phyloP scores from a whole-genome alignment of 1,140 invertebrate species.

The silkworm (Bombyx mori) region ASM3026992v2 NC_085110.1:4444501-4445000 shows the following conservation, averaged over 20 bases:
- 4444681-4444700: constrained; percentile 67
- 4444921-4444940: constrained; percentile 67
- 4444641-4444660: constrained; percentile 50
- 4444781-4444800: constrained; percentile 52
- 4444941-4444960: constrained; percentile 60
- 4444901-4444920: constrained; percentile 69
- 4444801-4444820: constrained; percentile 55
- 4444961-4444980: constrained; percentile 53
- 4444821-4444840: constrained; percentile 49
- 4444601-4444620: constrained; percentile 59
- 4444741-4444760: constrained; percentile 67
- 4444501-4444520: constrained; percentile 48
- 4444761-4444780: constrained; percentile 56
- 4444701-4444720: constrained; percentile 51
- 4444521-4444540: constrained; percentile 47
- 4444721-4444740: constrained; percentile 31
- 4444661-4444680: constrained; percentile 53
- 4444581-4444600: constrained; percentile 57
- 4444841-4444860: constrained; percentile 62
- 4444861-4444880: constrained; percentile 65
- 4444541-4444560: constrained; percentile 65
- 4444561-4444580: constrained; percentile 45
- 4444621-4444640: constrained; percentile 56
- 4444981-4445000: constrained; percentile 46
- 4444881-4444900: constrained; percentile 71